Evolutionary conservation across 2,888 invertebrate genomes (phyloP).

Genomic region (Hemaris fuciformis): DNA sequence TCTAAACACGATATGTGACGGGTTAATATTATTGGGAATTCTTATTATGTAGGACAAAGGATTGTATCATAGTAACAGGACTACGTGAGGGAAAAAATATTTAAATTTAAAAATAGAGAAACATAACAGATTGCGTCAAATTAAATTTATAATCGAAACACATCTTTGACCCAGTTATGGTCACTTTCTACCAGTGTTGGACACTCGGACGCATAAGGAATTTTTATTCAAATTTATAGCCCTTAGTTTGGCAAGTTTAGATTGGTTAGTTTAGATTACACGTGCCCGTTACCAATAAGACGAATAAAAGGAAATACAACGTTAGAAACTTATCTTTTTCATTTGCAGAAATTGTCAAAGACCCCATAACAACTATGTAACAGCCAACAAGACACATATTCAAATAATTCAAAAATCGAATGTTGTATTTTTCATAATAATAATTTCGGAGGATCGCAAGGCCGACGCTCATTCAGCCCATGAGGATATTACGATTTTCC

Average conservation of each 20-base stretch:
- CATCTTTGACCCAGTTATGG: constrained; percentile 1
- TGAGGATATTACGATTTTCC: constrained; percentile 6
- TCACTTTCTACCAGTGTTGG: constrained; percentile 1
- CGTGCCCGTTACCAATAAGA: too few species aligned
- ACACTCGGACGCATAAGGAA: constrained; percentile 1
- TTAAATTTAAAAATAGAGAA: background rate
- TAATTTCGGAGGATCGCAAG: background rate
- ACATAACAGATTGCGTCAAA: background rate
- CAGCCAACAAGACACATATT: background rate
- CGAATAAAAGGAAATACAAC: too few species aligned
- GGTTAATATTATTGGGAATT: too few species aligned
- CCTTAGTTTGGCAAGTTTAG: background rate
- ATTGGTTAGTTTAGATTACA: background rate
- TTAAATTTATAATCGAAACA: constrained; percentile 5
- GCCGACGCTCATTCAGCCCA: background rate
- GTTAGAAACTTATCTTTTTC: too few species aligned
- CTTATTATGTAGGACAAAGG: background rate
- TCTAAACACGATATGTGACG: too few species aligned
- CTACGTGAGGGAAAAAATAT: background rate
- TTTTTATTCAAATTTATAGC: background rate
- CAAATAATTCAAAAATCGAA: background rate
- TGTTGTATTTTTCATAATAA: background rate
- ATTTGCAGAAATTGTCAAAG: too few species aligned
- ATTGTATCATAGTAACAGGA: background rate
- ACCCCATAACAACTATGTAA: background rate